A percentile compares a stretch with the other conserved stretches of the same genome.
phyloP scores from a whole-genome alignment of 2,888 invertebrate genomes.

The Cryptocheilus praepositus region DNA sequence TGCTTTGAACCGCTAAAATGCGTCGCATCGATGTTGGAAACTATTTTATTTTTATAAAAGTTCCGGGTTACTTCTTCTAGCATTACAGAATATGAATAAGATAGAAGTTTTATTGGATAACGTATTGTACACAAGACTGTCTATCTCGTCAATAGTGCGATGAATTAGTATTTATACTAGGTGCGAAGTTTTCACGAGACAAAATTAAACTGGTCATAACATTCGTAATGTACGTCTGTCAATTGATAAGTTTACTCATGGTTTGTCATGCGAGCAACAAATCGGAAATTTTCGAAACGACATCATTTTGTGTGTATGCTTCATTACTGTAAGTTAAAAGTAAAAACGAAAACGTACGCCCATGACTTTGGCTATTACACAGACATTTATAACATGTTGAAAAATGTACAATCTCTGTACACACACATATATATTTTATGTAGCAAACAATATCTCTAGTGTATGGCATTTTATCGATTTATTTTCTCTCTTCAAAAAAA shows the following conservation, averaged over 20 bases:
- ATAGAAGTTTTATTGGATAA: no score
- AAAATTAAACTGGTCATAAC: background rate
- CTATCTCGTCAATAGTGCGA: slow-evolving; percentile 56
- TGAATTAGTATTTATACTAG: slow-evolving; percentile 50
- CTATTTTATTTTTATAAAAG: slow-evolving; percentile 16
- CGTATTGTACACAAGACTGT: slow-evolving; percentile 57
- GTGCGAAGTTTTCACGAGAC: slow-evolving; percentile 11
- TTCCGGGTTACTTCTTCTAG: slow-evolving; percentile 20
- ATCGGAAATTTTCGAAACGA: background rate
- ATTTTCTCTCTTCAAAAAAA: slow-evolving; percentile 15
- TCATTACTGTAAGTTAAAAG: background rate
- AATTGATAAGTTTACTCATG: no score
- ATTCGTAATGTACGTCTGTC: background rate
- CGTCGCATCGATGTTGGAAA: no score
- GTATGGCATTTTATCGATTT: slow-evolving; percentile 2
- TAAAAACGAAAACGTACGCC: background rate
- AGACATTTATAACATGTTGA: slow-evolving; percentile 2
- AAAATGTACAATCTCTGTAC: slow-evolving; percentile 1
- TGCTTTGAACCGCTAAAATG: no score
- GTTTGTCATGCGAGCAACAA: background rate
- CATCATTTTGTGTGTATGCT: background rate
- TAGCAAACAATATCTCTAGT: background rate
- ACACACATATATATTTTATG: slow-evolving; percentile 1
- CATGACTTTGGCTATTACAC: background rate
- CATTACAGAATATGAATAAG: slow-evolving; percentile 18